phyloP scores from a whole-genome alignment of 2,113 vertebrate genomes.

The Xiphias gladius region DNA sequence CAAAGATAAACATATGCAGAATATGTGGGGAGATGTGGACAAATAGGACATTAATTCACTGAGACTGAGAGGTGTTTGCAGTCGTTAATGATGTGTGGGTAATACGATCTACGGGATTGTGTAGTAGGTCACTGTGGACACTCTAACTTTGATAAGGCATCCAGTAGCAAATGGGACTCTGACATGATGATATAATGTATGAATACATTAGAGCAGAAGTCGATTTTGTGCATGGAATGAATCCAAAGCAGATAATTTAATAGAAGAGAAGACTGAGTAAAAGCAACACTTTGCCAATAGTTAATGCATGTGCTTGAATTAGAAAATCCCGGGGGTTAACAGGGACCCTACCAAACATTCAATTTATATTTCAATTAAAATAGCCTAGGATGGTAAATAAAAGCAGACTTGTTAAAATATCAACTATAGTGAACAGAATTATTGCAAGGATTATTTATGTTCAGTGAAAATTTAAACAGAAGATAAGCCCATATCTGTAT shows the following conservation, averaged over 20 bases:
- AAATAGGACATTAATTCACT: slow-evolving; percentile 7
- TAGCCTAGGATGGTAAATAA: not conserved
- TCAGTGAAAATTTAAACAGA: not conserved
- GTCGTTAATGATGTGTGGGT: not conserved
- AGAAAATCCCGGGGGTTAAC: slow-evolving; percentile 12
- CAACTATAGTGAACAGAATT: not conserved
- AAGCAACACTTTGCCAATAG: slow-evolving; percentile 22
- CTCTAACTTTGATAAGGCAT: slow-evolving; percentile 23
- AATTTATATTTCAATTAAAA: slow-evolving; percentile 29
- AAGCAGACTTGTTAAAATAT: slow-evolving; percentile 6
- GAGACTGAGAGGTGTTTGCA: not conserved
- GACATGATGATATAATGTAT: slow-evolving; percentile 6
- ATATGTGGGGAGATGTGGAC: not conserved
- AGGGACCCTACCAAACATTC: not conserved
- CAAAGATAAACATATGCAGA: slow-evolving; percentile 23
- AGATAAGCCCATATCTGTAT: not conserved
- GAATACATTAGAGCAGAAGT: slow-evolving; percentile 26
- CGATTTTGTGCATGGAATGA: slow-evolving; percentile 27
- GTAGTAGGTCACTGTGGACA: slow-evolving; percentile 8
- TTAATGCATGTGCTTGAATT: slow-evolving; percentile 24
- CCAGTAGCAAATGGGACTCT: slow-evolving; percentile 8
- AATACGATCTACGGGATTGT: slow-evolving; percentile 21
- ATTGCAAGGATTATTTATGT: not conserved
- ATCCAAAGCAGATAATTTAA: slow-evolving; percentile 34
- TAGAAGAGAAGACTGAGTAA: slow-evolving; percentile 15